Percentiles rank a stretch among this genome's conserved stretches.
Evolutionary conservation across 1,140 invertebrate species (phyloP).

Genomic region (Rhagoletis pomonella): DNA sequence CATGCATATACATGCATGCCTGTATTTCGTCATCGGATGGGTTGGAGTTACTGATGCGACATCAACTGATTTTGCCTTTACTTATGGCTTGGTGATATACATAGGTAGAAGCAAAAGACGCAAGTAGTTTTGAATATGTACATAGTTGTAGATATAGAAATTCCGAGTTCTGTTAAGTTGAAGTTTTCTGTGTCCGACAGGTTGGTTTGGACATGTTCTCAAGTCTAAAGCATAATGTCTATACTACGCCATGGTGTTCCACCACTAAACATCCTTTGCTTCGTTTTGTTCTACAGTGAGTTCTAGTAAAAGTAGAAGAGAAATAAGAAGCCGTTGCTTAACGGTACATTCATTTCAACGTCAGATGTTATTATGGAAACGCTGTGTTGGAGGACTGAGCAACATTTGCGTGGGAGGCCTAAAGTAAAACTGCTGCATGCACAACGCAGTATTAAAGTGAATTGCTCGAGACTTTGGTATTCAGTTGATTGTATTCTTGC

Average conservation of each 20-base stretch:
- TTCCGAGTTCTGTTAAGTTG: slow-evolving; percentile 59
- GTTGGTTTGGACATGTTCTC: slow-evolving; percentile 69
- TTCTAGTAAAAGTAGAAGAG: neutral
- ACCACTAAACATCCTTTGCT: neutral
- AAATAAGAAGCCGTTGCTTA: slow-evolving; percentile 59
- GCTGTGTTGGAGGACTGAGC: neutral
- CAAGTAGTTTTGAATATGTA: slow-evolving; percentile 57
- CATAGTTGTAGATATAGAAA: slow-evolving; percentile 59
- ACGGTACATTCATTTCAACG: slow-evolving; percentile 66
- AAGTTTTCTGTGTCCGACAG: slow-evolving; percentile 68
- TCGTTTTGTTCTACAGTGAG: neutral
- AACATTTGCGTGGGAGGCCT: too few species aligned
- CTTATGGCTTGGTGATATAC: slow-evolving; percentile 65
- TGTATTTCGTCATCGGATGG: slow-evolving; percentile 38
- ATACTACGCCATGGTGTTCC: neutral
- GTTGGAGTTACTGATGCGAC: slow-evolving; percentile 72
- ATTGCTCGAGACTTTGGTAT: slow-evolving; percentile 26
- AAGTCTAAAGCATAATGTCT: slow-evolving; percentile 63
- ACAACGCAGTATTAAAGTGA: slow-evolving; percentile 41
- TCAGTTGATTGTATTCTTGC: slow-evolving; percentile 53
- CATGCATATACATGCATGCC: too few species aligned
- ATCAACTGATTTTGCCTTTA: slow-evolving; percentile 65
- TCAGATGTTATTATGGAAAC: slow-evolving; percentile 61
- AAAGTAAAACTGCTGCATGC: neutral
- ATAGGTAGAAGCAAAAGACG: neutral